Conservation (phyloP, 2,113 vertebrate species). For the mouse (Mus musculus) region GRCm39 chr14:75769501-75770000, state of each 20-base stretch:
- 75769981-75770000: not conserved
- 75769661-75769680: not conserved
- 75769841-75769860: not conserved
- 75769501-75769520: conserved; percentile 75
- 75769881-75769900: not conserved
- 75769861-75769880: not conserved
- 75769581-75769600: conserved; percentile 75
- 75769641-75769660: not conserved
- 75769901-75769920: not conserved
- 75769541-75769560: not conserved
- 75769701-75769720: not conserved
- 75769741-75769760: not conserved
- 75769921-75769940: not conserved
- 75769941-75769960: not conserved
- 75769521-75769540: conserved; percentile 67
- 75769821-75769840: not conserved
- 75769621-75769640: not conserved
- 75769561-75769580: conserved; percentile 80
- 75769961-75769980: not conserved
- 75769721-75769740: not conserved
- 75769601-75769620: conserved; percentile 79
- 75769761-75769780: not conserved
- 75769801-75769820: not conserved
- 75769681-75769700: not conserved
- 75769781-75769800: not conserved